Base-by-base conservation (phyloP, 53 echinoderm and acorn worm genomes). In the Holothuria leucospilota region DNA sequence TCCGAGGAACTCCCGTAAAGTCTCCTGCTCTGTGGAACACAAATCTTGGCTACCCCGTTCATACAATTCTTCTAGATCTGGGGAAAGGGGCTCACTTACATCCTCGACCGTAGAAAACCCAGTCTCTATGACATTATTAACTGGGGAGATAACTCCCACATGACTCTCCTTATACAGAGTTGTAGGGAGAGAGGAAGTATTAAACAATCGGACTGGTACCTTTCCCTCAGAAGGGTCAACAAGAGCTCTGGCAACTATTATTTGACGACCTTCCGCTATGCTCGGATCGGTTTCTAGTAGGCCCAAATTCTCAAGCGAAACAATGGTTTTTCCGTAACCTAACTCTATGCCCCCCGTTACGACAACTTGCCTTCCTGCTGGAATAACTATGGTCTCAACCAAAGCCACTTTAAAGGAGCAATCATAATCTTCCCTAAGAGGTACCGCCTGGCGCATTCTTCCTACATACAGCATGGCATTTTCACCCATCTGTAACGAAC, bases 121-220 rank as follows among this genome's bases (percentile, higher is more conserved):
- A 20, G 67, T 67, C 27, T 73, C 46, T 40, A 41, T 39, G 20
- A 73, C 46, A 20, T 42, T 23, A 38, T 42, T 40, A 73, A 73
- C 46, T 18, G 74, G 7, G 46, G 74, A 73, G 23, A 73, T 42
- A 10, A 73, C 74, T 29, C 68, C 68, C 25, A 67, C 68, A 67
- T 67, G 68, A 25, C 28, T 67, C 0, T 27, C 68, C 34, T 67
- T 67, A 34, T 25, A 67, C 34, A 67, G 34, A 67, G 68, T 67
- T 34, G 16, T 28, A 29, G 68, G 68, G 1, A 34, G 13, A 5
- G 68, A 28, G 3, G 68, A 29, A 13, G 68, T 28, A 67, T 67
- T 67, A 34, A 67, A 67, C 28, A 67, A 21, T 67, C 27, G 25
- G 14, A 67, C 34, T 67, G 68, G 68, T 12, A 67, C 68, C 20